Conservation (phyloP, 2,113 vertebrate species). For the Hemiprocne comata region DNA sequence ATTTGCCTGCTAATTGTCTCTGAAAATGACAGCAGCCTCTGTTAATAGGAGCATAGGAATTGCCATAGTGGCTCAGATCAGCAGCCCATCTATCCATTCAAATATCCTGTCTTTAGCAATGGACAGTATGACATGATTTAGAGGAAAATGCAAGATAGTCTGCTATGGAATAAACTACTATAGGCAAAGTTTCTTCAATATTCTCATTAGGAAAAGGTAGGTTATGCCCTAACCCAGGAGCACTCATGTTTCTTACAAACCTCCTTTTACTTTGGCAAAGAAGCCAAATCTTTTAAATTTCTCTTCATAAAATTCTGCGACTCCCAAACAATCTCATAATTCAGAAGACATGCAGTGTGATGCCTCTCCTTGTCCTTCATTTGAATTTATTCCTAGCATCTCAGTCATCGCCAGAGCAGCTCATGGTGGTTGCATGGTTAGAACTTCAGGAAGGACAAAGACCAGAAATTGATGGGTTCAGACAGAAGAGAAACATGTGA, state of each 20-base stretch:
- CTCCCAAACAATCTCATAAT: not conserved
- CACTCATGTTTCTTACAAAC: not conserved
- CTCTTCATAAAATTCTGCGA: not conserved
- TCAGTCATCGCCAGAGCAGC: accelerated
- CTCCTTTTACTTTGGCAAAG: not conserved
- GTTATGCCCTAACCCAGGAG: not conserved
- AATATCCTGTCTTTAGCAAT: not conserved
- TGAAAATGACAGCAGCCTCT: not conserved
- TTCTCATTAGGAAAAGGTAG: not conserved
- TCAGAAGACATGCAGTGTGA: not conserved
- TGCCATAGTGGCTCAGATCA: not conserved
- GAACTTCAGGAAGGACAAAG: not conserved
- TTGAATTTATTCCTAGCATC: not conserved
- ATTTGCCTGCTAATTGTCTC: constrained; percentile 54
- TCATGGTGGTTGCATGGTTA: not conserved
- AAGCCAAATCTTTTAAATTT: not conserved
- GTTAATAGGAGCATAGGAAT: not conserved
- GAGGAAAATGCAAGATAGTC: not conserved
- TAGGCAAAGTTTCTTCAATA: not conserved
- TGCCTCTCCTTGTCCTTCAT: not conserved
- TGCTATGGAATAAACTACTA: not conserved
- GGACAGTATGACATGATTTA: not conserved
- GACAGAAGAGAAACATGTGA: not conserved
- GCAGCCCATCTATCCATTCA: not conserved
- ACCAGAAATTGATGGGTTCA: not conserved